These are phyloP conservation scores for Melipona quadrifasciata DNA, from an alignment of 1,140 invertebrate species.

Conservation along the genomic window DNA sequence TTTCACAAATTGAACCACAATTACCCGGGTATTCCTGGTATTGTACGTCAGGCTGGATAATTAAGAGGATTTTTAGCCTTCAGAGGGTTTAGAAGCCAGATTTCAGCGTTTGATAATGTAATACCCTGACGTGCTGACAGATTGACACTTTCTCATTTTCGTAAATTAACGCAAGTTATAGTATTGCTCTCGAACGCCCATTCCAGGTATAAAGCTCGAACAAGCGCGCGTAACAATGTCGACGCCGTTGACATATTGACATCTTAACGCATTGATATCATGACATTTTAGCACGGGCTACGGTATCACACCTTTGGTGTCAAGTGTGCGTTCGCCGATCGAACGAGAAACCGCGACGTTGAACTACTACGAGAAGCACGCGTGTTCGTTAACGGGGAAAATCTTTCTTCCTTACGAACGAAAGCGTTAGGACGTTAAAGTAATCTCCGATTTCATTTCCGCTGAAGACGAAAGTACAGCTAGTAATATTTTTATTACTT, in stretches of 20 bases:
- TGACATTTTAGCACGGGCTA: slow-evolving; percentile 32
- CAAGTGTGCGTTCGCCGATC: slow-evolving; percentile 19
- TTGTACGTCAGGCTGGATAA: neutral
- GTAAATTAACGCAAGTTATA: slow-evolving; percentile 40
- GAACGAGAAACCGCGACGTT: neutral
- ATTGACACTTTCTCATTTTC: slow-evolving; percentile 51
- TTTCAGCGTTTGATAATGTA: neutral
- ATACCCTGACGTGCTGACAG: neutral
- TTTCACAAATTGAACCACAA: neutral
- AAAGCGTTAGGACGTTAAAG: neutral
- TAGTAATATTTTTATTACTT: too few species aligned
- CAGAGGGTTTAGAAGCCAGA: neutral
- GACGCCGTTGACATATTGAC: slow-evolving; percentile 42
- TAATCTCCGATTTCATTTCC: too few species aligned
- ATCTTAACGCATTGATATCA: slow-evolving; percentile 44
- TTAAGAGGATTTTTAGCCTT: neutral
- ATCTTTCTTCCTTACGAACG: neutral
- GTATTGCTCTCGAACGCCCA: slow-evolving; percentile 26
- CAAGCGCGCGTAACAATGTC: slow-evolving; percentile 11
- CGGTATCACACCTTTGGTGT: slow-evolving; percentile 37
- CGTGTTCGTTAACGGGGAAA: neutral
- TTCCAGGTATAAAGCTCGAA: slow-evolving; percentile 30
- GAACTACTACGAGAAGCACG: neutral
- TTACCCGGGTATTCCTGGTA: neutral
- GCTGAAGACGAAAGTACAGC: too few species aligned